Base-by-base conservation (phyloP, 2,113 vertebrate species). In the Ophthalmolycus amberensis region DNA sequence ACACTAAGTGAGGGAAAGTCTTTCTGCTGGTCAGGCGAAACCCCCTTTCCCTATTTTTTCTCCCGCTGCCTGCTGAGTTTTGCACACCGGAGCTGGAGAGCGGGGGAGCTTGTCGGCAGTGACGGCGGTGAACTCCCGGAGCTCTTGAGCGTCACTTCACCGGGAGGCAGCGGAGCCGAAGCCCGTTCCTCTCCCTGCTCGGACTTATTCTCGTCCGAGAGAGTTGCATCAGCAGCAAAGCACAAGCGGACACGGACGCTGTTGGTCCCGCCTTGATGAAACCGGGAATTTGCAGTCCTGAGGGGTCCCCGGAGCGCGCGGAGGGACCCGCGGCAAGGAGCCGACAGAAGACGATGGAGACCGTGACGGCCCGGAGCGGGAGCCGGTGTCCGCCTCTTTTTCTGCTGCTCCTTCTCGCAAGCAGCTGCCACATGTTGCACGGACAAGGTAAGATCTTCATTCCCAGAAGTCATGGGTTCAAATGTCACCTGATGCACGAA, bases 371-470 rank as follows among this genome's bases (percentile, higher is more conserved):
- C 48, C 70, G 84, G 37, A 48, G 66, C 9, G 48, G 86, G 62
- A 83, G 74, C 63, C 83, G 77, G 64, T 79, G 80, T 77, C 67
- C 76, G 77, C 80, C 48, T 42, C 74, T 87, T 18, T 67, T 92
- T 9, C 85, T 94, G 81, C 86, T 94, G 81, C 86, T 94, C 12
- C 71, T 93, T 15, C 83, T 94, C 75, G 32, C 27, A 72, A 67
- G 85, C 89, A 75, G 87, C 82, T 93, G 90, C 92, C 92, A 94
- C 94, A 93, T 94, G 94, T 94, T 94, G 94, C 93, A 91, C 74
- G 93, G 90, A 38, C 94, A 94, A 94, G 94, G 94, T 94, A 93
- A 82, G 90, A 77, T 27, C 77, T 75, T 27, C 32, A 29, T 22
- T 77, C 80, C 48, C 71, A 10, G 4, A 48, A 44, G 7, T 20